phyloP scores from a whole-genome alignment of 2,888 invertebrate genomes.

The Pseudococcus jackbeardsleyi region DNA sequence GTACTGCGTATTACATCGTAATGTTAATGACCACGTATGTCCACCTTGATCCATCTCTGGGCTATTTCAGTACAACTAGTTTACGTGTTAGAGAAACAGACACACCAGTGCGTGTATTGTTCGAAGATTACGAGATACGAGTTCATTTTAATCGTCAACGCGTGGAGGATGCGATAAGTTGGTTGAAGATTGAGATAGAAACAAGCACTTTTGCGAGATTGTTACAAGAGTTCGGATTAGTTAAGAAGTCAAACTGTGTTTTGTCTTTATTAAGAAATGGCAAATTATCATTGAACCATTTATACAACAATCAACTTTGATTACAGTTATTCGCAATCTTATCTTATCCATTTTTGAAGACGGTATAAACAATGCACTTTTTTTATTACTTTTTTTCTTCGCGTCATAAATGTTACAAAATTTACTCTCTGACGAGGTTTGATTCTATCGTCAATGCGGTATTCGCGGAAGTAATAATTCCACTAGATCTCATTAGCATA shows the following conservation, averaged over 20 bases:
- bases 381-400: too few species aligned
- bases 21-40: constrained; percentile 47
- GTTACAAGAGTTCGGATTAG: constrained; percentile 22
- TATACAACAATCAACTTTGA: background rate
- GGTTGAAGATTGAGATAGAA: background rate
- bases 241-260: constrained; percentile 31
- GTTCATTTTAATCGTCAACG: background rate
- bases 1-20: constrained; percentile 22
- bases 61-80: constrained; percentile 4
- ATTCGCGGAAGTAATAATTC: background rate
- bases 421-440: background rate
- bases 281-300: background rate
- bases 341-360: background rate
- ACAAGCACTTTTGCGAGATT: background rate
- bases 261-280: constrained; percentile 14
- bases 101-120: background rate
- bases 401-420: background rate
- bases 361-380: too few species aligned
- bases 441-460: background rate
- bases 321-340: background rate
- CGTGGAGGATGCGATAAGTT: background rate
- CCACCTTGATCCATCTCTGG: constrained; percentile 35
- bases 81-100: background rate
- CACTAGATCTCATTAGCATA: background rate
- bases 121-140: background rate